Conservation (phyloP, 2,113 vertebrate species). For the Shinisaurus crocodilurus region DNA sequence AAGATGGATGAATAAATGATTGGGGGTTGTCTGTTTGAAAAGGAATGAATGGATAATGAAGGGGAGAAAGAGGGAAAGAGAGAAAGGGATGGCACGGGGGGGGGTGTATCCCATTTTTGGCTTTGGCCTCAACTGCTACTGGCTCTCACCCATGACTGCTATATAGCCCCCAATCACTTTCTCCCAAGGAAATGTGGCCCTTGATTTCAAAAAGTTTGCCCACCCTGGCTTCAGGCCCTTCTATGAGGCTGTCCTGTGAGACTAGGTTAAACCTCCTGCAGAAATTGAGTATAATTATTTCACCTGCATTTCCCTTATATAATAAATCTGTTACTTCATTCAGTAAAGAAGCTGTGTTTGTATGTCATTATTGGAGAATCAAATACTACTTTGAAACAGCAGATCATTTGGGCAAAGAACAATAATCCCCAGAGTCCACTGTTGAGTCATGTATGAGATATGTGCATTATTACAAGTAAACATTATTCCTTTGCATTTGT, state of each 20-base stretch:
- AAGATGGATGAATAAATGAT: too few species aligned
- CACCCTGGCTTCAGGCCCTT: background rate
- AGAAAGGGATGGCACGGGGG: background rate
- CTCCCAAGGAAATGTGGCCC: background rate
- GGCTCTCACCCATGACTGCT: background rate
- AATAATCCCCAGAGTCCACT: slow-evolving; percentile 15
- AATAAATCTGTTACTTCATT: background rate
- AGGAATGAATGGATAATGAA: too few species aligned
- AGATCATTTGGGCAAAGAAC: background rate
- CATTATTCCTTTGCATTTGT: slow-evolving; percentile 51
- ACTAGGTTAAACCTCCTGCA: background rate
- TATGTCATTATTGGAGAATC: background rate
- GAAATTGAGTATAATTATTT: background rate
- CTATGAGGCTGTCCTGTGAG: background rate
- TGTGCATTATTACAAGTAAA: slow-evolving; percentile 61
- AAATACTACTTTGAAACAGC: background rate
- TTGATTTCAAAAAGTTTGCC: background rate
- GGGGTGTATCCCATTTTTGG: too few species aligned
- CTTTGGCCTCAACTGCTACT: background rate
- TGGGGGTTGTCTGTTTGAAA: too few species aligned
- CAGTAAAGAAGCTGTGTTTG: background rate
- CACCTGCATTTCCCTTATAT: background rate
- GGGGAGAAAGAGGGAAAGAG: background rate
- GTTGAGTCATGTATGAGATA: slow-evolving; percentile 31
- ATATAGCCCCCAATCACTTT: background rate